Evolutionary conservation across 2,113 vertebrate species (phyloP).

Genomic region (Pterocles burchelli): DNA sequence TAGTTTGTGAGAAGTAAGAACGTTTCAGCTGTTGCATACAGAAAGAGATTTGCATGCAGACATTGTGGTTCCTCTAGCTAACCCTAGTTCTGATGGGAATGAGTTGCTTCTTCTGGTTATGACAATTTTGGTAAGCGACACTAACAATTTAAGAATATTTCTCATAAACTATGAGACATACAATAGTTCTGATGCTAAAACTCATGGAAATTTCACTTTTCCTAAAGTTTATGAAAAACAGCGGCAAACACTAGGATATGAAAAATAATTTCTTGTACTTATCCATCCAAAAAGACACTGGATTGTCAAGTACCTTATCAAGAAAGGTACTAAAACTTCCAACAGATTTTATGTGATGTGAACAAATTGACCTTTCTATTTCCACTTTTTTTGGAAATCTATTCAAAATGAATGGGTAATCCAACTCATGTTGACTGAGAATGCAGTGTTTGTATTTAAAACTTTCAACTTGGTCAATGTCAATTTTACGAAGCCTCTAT

Average conservation of each 20-base stretch:
- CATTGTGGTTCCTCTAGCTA: not conserved
- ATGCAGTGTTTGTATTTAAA: not conserved
- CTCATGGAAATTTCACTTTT: not conserved
- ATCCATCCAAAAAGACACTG: not conserved
- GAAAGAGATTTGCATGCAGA: not conserved
- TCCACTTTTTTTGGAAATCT: not conserved
- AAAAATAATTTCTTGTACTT: not conserved
- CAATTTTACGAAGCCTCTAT: accelerated
- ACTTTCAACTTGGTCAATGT: not conserved
- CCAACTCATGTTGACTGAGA: not conserved
- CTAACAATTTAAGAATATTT: not conserved
- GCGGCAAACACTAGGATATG: not conserved
- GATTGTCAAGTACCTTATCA: not conserved
- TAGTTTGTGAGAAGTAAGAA: not conserved
- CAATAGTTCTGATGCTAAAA: not conserved
- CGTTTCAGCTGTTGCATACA: not conserved
- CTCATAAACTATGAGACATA: not conserved
- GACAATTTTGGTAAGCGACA: not conserved
- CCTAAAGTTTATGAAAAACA: not conserved
- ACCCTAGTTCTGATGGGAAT: not conserved
- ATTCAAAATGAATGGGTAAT: not conserved
- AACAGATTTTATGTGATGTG: not conserved
- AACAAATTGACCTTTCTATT: not conserved
- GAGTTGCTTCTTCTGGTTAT: not conserved
- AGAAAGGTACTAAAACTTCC: not conserved